Evolutionary conservation across 2,888 invertebrate species (phyloP), one percentile per base, ranked within the genome.

Genomic region (Scaptomyza parva): DNA sequence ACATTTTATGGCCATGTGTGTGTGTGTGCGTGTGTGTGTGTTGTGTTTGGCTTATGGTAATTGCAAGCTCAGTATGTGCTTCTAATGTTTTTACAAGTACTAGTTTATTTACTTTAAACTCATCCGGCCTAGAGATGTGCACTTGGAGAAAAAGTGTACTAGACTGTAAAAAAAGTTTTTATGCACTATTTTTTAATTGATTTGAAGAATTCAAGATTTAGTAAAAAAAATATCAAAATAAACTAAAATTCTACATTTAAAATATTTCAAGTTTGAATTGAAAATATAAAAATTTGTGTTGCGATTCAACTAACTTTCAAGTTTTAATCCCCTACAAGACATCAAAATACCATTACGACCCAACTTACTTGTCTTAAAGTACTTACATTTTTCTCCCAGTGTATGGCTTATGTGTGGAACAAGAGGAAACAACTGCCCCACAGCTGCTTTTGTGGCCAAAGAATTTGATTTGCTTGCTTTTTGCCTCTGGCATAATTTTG

Each of bases 1-100:
- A 68, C 52, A 45, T 70, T 72, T 76, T 67, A 70, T 69, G 45
- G 55, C 20, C 58, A 51, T 63, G 57, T 43, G 52, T 43, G 45
- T 37, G 41, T 61, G 48, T 50, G 40, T 37, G 20, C 54, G 41
- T 65, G 24, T 37, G 41, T 61, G 51, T 50, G 41, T 37, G 22
- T 59, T 40, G 53, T 54, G 43, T 67, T 52, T 30, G 64, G 78
- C 79, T 85, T 70, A 76, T 68, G 78, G 86, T 78, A 82, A 76
- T 85, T 82, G 78, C 65, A 54, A 44, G 54, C 55, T 68, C 28
- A 35, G 58, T 33, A 57, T 73, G 50, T 74, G 53, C n/a, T 63
- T n/a, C 72, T 85, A 76, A 81, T 85, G 82, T 54, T 73, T 73
- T 62, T 62, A 66, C 79, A 81, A 78, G 78, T 70, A 70, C 63